Percentiles rank a stretch among this genome's conserved stretches.
These are phyloP conservation scores for Antitype chi DNA, from an alignment of 2,888 invertebrate species.

Conservation along the genomic window DNA sequence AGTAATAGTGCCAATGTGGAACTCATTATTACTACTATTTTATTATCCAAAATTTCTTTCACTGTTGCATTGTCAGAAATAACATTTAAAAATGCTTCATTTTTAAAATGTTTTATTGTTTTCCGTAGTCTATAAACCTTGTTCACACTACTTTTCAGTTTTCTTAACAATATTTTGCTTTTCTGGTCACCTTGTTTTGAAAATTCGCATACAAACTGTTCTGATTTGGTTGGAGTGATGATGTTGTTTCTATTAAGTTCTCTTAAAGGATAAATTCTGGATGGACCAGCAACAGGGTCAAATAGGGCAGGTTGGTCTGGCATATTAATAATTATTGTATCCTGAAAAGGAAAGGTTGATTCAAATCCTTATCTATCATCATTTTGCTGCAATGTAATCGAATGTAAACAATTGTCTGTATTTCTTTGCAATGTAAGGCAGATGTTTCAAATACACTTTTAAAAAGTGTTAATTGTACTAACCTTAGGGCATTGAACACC, in stretches of 20 bases:
- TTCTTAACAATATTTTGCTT: background rate
- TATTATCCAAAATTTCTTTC: background rate
- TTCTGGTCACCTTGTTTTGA: background rate
- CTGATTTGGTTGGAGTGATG: background rate
- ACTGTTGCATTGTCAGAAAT: background rate
- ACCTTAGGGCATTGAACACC: constrained; percentile 7
- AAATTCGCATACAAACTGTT: background rate
- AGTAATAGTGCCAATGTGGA: constrained; percentile 20
- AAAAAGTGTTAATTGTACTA: background rate
- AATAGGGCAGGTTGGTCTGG: constrained; percentile 9
- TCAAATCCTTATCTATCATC: background rate
- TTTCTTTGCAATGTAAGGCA: no score
- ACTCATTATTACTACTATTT: no score
- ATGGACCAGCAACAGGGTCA: constrained; percentile 22
- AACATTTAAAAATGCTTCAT: constrained; percentile 8
- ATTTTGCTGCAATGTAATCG: no score
- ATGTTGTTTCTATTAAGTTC: constrained; percentile 14
- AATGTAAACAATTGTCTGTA: no score
- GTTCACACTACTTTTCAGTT: constrained; percentile 12
- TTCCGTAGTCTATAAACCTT: constrained; percentile 11
- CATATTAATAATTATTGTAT: constrained; percentile 10
- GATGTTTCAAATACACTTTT: background rate
- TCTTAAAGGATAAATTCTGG: background rate
- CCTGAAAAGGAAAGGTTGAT: background rate
- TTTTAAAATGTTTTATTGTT: constrained; percentile 20